phyloP scores from a whole-genome alignment of 2,113 vertebrate genomes.

The Ia io region DNA sequence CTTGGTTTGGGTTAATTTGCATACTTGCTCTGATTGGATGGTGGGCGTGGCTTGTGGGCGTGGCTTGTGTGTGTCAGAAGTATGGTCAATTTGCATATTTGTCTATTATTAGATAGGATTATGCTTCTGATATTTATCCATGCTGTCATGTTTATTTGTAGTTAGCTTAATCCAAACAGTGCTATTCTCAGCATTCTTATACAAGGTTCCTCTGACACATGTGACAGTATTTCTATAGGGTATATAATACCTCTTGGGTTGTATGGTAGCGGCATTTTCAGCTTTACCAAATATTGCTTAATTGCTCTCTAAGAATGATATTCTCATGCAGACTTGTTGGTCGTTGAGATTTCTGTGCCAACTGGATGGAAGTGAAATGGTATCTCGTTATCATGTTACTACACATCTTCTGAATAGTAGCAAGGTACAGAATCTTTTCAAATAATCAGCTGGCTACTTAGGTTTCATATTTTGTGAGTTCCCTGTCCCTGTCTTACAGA shows the following conservation, averaged over 20 bases:
- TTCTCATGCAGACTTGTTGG: background rate
- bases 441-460: background rate
- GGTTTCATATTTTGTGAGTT: background rate
- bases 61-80: no score
- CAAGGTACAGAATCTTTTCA: background rate
- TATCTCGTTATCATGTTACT: background rate
- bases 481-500: background rate
- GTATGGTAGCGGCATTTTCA: constrained; percentile 1
- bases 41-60: no score
- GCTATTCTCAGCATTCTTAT: background rate
- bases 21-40: no score
- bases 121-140: background rate
- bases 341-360: background rate
- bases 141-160: background rate
- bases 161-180: background rate
- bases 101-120: no score
- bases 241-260: background rate
- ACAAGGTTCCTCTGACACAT: background rate
- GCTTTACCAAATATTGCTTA: background rate
- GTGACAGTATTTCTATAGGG: background rate
- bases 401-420: background rate
- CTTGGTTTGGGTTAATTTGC: no score
- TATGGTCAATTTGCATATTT: no score
- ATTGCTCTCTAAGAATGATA: background rate
- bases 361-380: background rate